Percentiles rank a stretch among this genome's conserved stretches.
These are phyloP conservation scores for Seladonia tumulorum DNA, from an alignment of 2,888 invertebrate species.

Conservation along the genomic window DNA sequence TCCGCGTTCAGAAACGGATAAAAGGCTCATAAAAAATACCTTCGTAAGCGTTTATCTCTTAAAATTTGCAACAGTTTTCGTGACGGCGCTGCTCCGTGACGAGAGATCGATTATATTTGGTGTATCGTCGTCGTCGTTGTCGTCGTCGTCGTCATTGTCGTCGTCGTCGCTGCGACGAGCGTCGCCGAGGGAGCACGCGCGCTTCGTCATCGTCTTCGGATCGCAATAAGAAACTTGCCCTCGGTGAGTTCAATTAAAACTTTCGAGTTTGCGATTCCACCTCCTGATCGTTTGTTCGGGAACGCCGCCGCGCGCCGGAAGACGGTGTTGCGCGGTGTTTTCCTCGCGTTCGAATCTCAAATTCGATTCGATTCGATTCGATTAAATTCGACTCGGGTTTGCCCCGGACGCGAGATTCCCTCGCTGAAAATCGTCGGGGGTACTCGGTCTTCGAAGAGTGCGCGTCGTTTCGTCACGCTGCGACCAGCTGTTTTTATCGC, in stretches of 20 bases:
- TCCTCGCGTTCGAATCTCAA: slow-evolving; percentile 1
- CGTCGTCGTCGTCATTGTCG: not conserved
- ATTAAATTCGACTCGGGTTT: not conserved
- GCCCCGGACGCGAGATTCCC: not conserved
- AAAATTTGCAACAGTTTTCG: slow-evolving; percentile 60
- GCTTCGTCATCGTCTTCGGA: slow-evolving; percentile 15
- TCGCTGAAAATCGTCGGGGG: not conserved
- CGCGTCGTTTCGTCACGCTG: not conserved
- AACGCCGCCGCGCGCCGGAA: not conserved
- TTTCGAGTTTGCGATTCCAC: slow-evolving; percentile 26
- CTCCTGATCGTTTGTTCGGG: slow-evolving; percentile 4
- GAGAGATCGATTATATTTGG: slow-evolving; percentile 44
- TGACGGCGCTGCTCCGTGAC: slow-evolving; percentile 11
- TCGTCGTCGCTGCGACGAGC: not conserved
- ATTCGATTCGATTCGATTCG: not conserved
- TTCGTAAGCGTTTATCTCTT: slow-evolving; percentile 68
- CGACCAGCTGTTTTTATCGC: slow-evolving; percentile 58
- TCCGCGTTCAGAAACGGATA: slow-evolving; percentile 61
- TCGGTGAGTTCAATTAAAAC: slow-evolving; percentile 29
- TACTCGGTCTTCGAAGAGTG: not conserved
- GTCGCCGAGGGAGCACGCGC: slow-evolving; percentile 9
- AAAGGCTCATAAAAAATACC: slow-evolving; percentile 74
- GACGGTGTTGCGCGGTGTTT: slow-evolving; percentile 1
- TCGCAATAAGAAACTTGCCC: slow-evolving; percentile 31
- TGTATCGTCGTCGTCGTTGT: slow-evolving; percentile 32